phyloP scores from a whole-genome alignment of 2,797 vertebrate species.

The Cetoscarus ocellatus region DNA sequence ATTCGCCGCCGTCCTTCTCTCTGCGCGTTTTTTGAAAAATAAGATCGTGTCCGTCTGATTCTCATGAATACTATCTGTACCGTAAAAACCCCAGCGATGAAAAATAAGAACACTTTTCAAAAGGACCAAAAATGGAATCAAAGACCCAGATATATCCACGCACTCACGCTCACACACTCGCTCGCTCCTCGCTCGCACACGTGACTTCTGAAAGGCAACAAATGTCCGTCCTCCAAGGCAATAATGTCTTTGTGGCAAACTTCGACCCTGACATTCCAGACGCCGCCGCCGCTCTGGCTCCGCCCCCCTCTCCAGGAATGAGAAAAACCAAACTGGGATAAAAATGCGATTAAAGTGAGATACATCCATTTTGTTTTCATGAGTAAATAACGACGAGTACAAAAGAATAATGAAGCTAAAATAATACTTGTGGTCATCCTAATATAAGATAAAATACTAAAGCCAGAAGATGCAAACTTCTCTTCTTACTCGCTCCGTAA shows the following conservation, averaged over 20 bases:
- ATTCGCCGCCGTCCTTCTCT: constrained; percentile 51
- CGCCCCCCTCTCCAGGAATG: constrained; percentile 79
- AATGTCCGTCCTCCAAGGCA: constrained; percentile 86
- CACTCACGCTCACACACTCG: constrained; percentile 48
- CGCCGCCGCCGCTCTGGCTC: constrained; percentile 68
- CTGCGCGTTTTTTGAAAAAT: constrained; percentile 81
- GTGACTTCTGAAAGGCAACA: constrained; percentile 84
- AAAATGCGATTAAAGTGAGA: constrained; percentile 70
- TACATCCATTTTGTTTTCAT: constrained; percentile 77
- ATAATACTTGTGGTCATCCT: constrained; percentile 72
- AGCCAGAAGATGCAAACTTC: constrained; percentile 61
- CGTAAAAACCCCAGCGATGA: constrained; percentile 83
- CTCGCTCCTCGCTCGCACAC: constrained; percentile 64
- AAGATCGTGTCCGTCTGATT: constrained; percentile 75
- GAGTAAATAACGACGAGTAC: constrained; percentile 83
- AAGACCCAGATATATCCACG: constrained; percentile 64
- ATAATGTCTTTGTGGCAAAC: constrained; percentile 87
- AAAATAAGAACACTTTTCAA: constrained; percentile 88
- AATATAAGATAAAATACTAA: constrained; percentile 79
- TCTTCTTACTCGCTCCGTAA: constrained; percentile 59
- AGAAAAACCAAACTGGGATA: constrained; percentile 40
- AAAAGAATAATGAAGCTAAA: constrained; percentile 79
- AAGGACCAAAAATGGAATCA: constrained; percentile 81
- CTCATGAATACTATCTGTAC: constrained; percentile 82
- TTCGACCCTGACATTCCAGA: constrained; percentile 82